Conservation (phyloP, 2,797 vertebrate genomes). For the Otolemur crassicaudatus region DNA sequence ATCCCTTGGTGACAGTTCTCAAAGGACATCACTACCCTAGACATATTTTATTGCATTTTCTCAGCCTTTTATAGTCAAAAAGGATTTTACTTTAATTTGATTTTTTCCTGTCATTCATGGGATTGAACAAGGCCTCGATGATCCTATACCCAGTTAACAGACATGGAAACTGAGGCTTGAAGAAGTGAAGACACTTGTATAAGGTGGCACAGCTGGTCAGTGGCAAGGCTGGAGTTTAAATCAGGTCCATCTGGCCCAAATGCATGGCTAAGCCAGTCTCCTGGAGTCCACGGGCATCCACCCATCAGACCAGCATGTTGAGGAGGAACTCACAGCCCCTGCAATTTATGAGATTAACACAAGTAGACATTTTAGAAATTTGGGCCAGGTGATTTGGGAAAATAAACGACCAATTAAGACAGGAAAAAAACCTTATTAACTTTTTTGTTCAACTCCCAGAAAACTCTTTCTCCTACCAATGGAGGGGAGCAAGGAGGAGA, state of each 20-base stretch:
- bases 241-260: neutral
- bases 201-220: neutral
- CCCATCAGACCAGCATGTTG: no score
- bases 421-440: slow-evolving; percentile 33
- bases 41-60: neutral
- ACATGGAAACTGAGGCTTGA: neutral
- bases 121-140: neutral
- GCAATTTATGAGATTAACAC: slow-evolving; percentile 65
- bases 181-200: neutral
- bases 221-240: neutral
- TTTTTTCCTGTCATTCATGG: neutral
- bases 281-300: neutral
- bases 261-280: rapidly evolving
- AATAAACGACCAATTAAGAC: slow-evolving; percentile 59
- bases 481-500: neutral
- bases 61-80: neutral
- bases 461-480: neutral
- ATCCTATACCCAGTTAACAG: neutral
- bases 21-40: neutral
- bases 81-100: neutral
- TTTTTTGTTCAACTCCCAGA: slow-evolving; percentile 61
- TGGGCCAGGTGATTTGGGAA: slow-evolving; percentile 83
- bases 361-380: slow-evolving; percentile 57
- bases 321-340: neutral
- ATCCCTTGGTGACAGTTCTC: neutral